Evolutionary conservation across 2,888 invertebrate genomes (phyloP).

Genomic region (Cacoxenus indagator): DNA sequence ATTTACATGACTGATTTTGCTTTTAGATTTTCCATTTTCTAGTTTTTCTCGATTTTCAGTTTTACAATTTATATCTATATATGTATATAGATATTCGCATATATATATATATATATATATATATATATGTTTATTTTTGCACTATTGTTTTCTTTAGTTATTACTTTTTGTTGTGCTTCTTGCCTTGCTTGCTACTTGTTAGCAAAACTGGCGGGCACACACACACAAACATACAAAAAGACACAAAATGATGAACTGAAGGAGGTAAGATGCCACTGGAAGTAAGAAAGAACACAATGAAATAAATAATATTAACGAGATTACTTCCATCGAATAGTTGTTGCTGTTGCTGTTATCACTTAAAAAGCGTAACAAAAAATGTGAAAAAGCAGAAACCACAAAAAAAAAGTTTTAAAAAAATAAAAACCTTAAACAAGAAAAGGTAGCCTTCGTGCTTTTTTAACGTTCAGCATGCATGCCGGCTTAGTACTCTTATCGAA

Average conservation of each 20-base stretch:
- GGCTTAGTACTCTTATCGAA: no score
- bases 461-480: no score
- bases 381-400: no score
- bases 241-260: neutral
- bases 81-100: no score
- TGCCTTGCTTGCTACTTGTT: neutral
- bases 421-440: no score
- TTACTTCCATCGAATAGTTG: no score
- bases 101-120: no score
- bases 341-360: neutral
- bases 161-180: neutral
- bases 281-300: neutral
- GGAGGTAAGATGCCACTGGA: neutral
- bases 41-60: neutral
- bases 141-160: neutral
- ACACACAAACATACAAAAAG: neutral
- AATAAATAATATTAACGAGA: neutral
- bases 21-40: neutral
- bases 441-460: no score
- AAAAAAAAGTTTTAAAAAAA: no score
- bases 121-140: neutral
- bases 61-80: no score
- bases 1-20: neutral
- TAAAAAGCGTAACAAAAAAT: constrained; percentile 2
- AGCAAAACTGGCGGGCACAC: neutral